phyloP scores from a whole-genome alignment of 2,888 invertebrate species.

The Eutolmus rufibarbis region DNA sequence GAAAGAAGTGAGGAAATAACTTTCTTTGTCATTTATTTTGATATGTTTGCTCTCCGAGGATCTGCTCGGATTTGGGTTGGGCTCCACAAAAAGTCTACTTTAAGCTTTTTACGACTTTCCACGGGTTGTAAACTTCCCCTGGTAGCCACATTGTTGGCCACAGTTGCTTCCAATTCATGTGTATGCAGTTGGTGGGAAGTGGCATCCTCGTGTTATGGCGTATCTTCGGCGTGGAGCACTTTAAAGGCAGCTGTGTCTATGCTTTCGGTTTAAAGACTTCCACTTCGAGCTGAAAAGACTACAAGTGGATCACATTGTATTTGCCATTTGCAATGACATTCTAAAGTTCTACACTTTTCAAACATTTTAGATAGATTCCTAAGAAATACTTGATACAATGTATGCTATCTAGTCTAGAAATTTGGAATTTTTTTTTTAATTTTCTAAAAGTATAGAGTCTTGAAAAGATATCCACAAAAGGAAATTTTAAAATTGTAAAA shows the following conservation, averaged over 20 bases:
- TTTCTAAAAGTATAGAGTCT: no score
- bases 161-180: background rate
- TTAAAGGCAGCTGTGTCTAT: background rate
- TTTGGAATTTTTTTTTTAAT: no score
- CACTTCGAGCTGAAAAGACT: background rate
- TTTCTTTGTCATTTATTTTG: background rate
- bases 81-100: background rate
- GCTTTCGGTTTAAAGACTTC: background rate
- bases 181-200: background rate
- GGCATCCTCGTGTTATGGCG: background rate
- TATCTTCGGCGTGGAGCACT: background rate
- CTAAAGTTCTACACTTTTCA: background rate
- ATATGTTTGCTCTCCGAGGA: background rate
- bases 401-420: background rate
- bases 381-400: background rate
- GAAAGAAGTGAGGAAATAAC: conserved; percentile 1
- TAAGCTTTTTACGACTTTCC: background rate
- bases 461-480: no score
- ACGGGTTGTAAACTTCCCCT: background rate
- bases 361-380: background rate
- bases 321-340: background rate
- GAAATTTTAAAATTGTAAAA: no score
- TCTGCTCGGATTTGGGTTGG: background rate
- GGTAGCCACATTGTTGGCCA: background rate
- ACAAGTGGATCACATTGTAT: background rate